These are phyloP conservation scores for Chelmon rostratus DNA, from an alignment of 2,797 vertebrate genomes.

Conservation along the genomic window DNA sequence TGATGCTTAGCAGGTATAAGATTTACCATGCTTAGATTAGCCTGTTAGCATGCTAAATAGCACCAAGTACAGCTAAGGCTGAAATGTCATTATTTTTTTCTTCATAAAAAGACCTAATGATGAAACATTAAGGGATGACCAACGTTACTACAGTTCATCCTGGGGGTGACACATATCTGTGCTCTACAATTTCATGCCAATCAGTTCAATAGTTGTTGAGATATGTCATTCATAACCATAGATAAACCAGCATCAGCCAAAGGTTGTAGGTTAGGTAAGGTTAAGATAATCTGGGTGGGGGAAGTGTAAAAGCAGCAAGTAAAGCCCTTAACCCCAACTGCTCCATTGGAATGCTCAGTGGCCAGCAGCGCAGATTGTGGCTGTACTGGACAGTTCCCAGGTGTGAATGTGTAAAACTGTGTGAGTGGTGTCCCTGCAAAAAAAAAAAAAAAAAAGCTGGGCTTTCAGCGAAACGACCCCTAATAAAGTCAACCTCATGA, in stretches of 20 bases:
- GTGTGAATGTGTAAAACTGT: neutral
- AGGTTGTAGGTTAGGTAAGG: too few relatives aligned
- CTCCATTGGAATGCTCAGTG: neutral
- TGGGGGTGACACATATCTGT: neutral
- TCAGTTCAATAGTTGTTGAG: neutral
- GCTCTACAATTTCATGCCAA: neutral
- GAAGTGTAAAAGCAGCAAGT: too few relatives aligned
- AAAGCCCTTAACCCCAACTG: neutral
- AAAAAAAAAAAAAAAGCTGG: neutral
- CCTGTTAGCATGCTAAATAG: neutral
- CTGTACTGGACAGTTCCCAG: too few relatives aligned
- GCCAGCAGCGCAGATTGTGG: neutral
- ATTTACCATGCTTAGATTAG: neutral
- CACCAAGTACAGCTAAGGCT: too few relatives aligned
- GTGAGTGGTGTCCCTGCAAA: neutral
- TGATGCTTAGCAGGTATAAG: neutral
- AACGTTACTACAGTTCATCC: neutral
- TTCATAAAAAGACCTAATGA: neutral
- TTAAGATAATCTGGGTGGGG: too few relatives aligned
- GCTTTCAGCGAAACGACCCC: neutral
- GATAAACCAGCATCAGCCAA: conserved; percentile 8
- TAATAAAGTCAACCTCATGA: neutral
- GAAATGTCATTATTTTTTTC: neutral
- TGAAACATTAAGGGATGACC: neutral
- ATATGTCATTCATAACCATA: neutral